A percentile compares a stretch with the other conserved stretches of the same genome.
Evolutionary conservation across 2,888 invertebrate species (phyloP).

Genomic region (Anthophora plumipes): DNA sequence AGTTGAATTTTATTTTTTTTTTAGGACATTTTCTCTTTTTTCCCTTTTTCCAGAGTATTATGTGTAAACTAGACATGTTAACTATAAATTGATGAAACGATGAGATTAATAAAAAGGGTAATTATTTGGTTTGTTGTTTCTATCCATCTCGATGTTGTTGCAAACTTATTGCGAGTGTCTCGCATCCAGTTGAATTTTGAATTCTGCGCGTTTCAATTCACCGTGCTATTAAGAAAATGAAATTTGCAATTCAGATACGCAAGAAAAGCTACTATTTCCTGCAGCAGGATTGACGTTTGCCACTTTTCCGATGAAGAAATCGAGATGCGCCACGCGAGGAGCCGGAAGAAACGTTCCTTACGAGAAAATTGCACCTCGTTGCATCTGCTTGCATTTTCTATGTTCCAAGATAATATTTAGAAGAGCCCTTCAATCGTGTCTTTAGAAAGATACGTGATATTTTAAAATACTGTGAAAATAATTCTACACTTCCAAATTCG

Average conservation of each 20-base stretch:
- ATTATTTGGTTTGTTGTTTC: background rate
- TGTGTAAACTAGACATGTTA: background rate
- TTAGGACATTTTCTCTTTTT: too few relatives aligned
- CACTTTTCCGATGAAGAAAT: constrained; percentile 59
- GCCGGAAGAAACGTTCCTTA: background rate
- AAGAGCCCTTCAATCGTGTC: too few relatives aligned
- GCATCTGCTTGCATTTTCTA: background rate
- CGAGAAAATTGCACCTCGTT: background rate
- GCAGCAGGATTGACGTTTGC: constrained; percentile 58
- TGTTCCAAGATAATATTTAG: too few relatives aligned
- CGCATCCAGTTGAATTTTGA: constrained; percentile 45
- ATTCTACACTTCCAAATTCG: background rate
- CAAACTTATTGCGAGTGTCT: constrained; percentile 41
- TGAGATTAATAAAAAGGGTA: background rate
- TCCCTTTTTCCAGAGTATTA: background rate
- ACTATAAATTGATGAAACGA: background rate
- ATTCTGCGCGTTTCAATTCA: constrained; percentile 40
- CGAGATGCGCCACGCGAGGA: constrained; percentile 10
- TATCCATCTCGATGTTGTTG: background rate
- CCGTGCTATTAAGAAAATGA: constrained; percentile 80
- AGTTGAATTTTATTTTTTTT: background rate
- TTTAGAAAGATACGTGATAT: too few relatives aligned
- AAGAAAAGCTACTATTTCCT: constrained; percentile 48
- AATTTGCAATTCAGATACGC: constrained; percentile 80
- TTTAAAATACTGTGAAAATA: too few relatives aligned